phyloP scores from a whole-genome alignment of 1,140 invertebrate species.

The Camponotus vicinus region DNA sequence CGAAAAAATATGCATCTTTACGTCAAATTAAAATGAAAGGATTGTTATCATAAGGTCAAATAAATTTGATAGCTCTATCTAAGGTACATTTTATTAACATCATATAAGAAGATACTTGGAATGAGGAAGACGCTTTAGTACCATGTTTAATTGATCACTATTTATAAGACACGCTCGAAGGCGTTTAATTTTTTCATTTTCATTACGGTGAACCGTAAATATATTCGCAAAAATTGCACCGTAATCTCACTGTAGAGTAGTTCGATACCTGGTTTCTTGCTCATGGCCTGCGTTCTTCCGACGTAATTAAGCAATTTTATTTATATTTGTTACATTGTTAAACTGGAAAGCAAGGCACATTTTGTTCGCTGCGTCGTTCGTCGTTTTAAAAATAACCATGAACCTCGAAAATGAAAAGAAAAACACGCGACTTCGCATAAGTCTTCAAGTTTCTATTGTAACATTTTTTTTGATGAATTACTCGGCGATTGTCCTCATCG shows the following conservation, averaged over 20 bases:
- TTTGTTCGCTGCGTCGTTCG: background rate
- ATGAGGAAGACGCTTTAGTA: conserved; percentile 48
- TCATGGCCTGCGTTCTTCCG: conserved; percentile 10
- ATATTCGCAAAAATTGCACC: conserved; percentile 47
- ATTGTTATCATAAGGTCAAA: background rate
- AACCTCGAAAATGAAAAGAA: background rate
- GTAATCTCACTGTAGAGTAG: conserved; percentile 32
- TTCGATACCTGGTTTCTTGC: conserved; percentile 58
- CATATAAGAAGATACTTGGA: conserved; percentile 20
- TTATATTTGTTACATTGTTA: conserved; percentile 50
- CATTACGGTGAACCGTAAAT: conserved; percentile 43
- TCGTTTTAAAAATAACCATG: conserved; percentile 8
- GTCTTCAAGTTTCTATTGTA: conserved; percentile 20
- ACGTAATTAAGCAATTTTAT: conserved; percentile 58
- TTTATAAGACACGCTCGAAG: conserved; percentile 41
- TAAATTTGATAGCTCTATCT: background rate
- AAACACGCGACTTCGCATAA: conserved; percentile 9
- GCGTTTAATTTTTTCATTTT: conserved; percentile 31
- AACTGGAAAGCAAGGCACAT: conserved; percentile 25
- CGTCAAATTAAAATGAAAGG: background rate
- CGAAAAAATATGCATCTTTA: background rate
- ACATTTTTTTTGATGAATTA: background rate
- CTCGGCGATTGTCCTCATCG: background rate
- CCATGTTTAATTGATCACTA: conserved; percentile 42
- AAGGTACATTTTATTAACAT: conserved; percentile 16